Evolutionary conservation across 2,113 vertebrate genomes (phyloP).

Genomic region (Porphyrio hochstetteri): DNA sequence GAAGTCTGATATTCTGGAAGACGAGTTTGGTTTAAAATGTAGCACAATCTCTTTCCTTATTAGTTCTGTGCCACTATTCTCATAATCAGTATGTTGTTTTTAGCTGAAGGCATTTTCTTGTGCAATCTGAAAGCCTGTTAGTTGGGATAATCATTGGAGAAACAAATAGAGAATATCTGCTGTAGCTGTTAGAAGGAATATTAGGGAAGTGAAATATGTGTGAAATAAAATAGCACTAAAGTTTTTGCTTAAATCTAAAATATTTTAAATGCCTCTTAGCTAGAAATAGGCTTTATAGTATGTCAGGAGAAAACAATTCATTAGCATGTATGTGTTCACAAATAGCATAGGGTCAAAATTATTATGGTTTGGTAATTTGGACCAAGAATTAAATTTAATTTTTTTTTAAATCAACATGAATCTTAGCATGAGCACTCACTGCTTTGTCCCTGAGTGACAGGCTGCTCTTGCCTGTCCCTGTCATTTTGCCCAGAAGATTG

Average conservation of each 20-base stretch:
- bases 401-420: background rate
- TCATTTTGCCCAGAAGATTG: background rate
- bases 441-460: background rate
- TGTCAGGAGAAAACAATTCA: background rate
- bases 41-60: background rate
- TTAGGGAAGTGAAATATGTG: background rate
- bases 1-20: background rate
- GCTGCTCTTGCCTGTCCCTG: background rate
- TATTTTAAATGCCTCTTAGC: background rate
- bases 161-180: background rate
- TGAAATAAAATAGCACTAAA: background rate
- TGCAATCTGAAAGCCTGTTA: background rate
- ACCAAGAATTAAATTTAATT: too few relatives aligned
- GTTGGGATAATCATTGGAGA: background rate
- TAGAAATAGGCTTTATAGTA: background rate
- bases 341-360: background rate
- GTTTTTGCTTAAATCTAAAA: background rate
- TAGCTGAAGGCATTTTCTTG: background rate
- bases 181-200: background rate
- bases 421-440: background rate
- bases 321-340: background rate
- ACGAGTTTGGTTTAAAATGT: background rate
- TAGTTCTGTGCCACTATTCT: background rate
- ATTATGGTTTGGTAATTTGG: background rate
- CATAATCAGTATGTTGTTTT: background rate